Evolutionary conservation across 2,888 invertebrate genomes (phyloP), one percentile per base, ranked within the genome.

Genomic region (Drosophila eohydei): DNA sequence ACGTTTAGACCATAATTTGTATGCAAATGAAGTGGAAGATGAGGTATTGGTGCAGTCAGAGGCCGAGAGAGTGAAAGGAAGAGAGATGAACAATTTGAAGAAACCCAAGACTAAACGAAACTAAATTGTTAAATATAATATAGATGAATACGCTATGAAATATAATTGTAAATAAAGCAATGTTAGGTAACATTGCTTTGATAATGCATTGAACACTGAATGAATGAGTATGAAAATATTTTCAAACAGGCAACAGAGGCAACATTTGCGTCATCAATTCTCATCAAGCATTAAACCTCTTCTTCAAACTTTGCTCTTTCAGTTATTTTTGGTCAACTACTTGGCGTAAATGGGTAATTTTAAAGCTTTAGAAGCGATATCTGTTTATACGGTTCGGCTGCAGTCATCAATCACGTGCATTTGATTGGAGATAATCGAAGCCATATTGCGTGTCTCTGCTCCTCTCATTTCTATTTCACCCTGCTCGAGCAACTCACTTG

Each of bases 371-470:
- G 57, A 51, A 38, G 41, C 44, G 50, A 41, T 54, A 34, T 57
- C 41, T 51, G 38, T 12, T 36, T 38, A 36, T 26, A 16, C 12
- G 40, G 32, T 52, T 41, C 32, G 46, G 58, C 69, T 58, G 78
- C 56, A 61, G 80, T 86, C 89, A 86, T 86, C 88, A 86, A 86
- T 86, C 89, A 86, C 69, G 59, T 65, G 74, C 74, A 72, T 87
- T 80, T 77, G 89, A 86, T 78, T 84, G 73, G 76, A 84, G 88
- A 80, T 86, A 86, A 89, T 81, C 85, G 89, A 80, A 63, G 82
- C 80, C 87, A 82, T 88, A 85, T 80, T 88, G 84, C 81, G 63
- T 71, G 66, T 12, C 46, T 12, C 9, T 28, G 12, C 32, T 28
- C 21, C 21, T 11, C 43, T 6, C 44, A 3, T 2, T 14, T 12